phyloP scores from a whole-genome alignment of 1,140 invertebrate species.

The Solenopsis fugax region DNA sequence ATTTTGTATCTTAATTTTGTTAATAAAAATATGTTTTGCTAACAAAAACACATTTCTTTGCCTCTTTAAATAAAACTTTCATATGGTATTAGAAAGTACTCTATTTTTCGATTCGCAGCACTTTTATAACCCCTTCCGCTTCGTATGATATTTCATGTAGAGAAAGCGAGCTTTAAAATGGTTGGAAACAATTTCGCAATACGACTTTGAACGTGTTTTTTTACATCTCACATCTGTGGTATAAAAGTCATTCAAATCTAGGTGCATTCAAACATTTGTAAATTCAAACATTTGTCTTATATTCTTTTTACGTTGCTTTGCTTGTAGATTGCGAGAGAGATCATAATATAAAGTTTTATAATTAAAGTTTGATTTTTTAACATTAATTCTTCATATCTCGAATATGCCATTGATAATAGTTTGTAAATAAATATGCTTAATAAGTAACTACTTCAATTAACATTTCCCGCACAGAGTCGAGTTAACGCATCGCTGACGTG shows the following conservation, averaged over 20 bases:
- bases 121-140: neutral
- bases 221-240: neutral
- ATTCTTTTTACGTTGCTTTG: neutral
- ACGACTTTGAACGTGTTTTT: neutral
- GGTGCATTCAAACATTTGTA: neutral
- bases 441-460: neutral
- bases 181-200: neutral
- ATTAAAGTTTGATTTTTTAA: constrained; percentile 7
- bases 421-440: neutral
- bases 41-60: too few species aligned
- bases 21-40: too few species aligned
- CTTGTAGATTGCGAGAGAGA: too few species aligned
- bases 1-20: too few species aligned
- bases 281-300: neutral
- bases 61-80: too few species aligned
- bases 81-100: too few species aligned
- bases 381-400: neutral
- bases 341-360: too few species aligned
- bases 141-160: neutral
- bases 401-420: neutral
- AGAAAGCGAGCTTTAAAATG: neutral
- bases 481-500: neutral
- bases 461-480: too few species aligned
- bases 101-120: too few species aligned
- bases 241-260: neutral